Conservation (phyloP, 2,888 invertebrate genomes). For the Torymus aiolomorphi region DNA sequence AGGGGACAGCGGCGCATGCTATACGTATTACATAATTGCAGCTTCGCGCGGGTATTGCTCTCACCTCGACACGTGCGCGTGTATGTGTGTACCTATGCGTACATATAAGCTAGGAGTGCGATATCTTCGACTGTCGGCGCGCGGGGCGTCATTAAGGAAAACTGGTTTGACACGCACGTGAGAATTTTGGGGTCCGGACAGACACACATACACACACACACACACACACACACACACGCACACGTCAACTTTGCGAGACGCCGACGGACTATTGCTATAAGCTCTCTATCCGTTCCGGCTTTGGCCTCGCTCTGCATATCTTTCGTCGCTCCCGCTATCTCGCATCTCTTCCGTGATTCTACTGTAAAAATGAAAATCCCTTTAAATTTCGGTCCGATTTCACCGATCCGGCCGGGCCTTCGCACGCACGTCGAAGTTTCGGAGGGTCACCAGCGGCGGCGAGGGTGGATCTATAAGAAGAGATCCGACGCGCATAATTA, state of each 20-base stretch:
- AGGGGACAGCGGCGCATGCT: not conserved
- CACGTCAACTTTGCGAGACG: constrained; percentile 37
- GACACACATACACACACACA: not conserved
- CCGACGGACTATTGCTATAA: not conserved
- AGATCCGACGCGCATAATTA: not conserved
- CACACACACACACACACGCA: not conserved
- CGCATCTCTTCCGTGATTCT: constrained; percentile 44
- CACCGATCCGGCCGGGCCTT: not conserved
- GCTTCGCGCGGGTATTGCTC: constrained; percentile 5
- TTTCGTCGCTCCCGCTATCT: no score
- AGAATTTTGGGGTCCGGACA: no score
- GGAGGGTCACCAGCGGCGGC: no score
- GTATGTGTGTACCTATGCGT: not conserved
- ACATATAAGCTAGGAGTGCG: no score
- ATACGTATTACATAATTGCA: constrained; percentile 45
- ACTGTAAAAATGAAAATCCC: constrained; percentile 23
- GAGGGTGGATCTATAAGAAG: not conserved
- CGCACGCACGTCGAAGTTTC: no score
- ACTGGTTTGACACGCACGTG: constrained; percentile 45
- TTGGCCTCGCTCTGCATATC: not conserved
- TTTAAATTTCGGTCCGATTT: constrained; percentile 25
- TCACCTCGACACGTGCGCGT: not conserved
- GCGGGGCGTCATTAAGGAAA: constrained; percentile 46
- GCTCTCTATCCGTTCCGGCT: not conserved
- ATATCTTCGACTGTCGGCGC: not conserved